Percentiles rank a stretch among this genome's conserved stretches.
phyloP scores from a whole-genome alignment of 1,140 invertebrate species.

The Scaptomyza graminum region DNA sequence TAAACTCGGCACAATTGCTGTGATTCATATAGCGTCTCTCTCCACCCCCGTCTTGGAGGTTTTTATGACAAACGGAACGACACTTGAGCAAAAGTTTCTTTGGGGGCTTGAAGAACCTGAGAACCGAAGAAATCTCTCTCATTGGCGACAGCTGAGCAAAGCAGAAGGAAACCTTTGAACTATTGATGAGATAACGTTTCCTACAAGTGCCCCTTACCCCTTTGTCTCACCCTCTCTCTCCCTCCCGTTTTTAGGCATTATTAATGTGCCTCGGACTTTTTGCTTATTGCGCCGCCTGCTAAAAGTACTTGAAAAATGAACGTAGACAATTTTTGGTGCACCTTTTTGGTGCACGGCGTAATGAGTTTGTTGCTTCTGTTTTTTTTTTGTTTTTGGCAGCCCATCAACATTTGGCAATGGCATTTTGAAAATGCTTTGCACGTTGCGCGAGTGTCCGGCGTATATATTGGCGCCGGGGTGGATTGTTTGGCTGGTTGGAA shows the following conservation, averaged over 20 bases:
- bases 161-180: slow-evolving; percentile 65
- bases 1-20: slow-evolving; percentile 72
- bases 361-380: slow-evolving; percentile 57
- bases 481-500: slow-evolving; percentile 44
- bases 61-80: slow-evolving; percentile 79
- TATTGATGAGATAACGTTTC: slow-evolving; percentile 75
- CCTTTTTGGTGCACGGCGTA: slow-evolving; percentile 52
- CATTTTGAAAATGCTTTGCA: slow-evolving; percentile 58
- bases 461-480: slow-evolving; percentile 27
- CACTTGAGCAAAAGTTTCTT: slow-evolving; percentile 67
- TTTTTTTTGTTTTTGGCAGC: slow-evolving; percentile 30
- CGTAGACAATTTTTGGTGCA: slow-evolving; percentile 58
- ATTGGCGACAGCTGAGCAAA: slow-evolving; percentile 35
- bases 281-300: slow-evolving; percentile 40
- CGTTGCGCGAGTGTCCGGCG: slow-evolving; percentile 43
- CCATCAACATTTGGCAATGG: slow-evolving; percentile 42
- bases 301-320: slow-evolving; percentile 70
- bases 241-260: slow-evolving; percentile 35
- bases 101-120: slow-evolving; percentile 42
- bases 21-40: slow-evolving; percentile 62
- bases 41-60: slow-evolving; percentile 14
- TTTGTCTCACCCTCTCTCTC: neutral
- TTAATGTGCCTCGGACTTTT: slow-evolving; percentile 60
- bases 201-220: slow-evolving; percentile 44
- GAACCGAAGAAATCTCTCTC: slow-evolving; percentile 34